phyloP scores from a whole-genome alignment of 2,888 invertebrate genomes.

The Poecilobothrus nobilitatus region DNA sequence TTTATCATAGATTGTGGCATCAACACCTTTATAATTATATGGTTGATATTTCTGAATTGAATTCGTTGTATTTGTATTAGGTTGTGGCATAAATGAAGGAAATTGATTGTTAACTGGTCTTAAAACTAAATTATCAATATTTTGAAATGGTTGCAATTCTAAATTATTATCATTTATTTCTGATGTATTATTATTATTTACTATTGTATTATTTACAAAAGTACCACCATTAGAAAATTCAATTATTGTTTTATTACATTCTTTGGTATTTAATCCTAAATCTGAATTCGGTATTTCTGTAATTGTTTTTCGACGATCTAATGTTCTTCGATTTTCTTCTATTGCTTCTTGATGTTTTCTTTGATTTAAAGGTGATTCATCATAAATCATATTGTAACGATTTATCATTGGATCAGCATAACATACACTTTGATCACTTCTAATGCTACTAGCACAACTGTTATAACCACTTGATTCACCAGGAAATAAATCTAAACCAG shows the following conservation, averaged over 20 bases:
- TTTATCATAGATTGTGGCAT: background rate
- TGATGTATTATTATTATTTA: too few relatives aligned
- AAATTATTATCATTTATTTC: too few relatives aligned
- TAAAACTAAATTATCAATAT: too few relatives aligned
- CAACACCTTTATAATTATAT: background rate
- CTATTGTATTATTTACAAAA: constrained; percentile 48
- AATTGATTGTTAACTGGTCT: too few relatives aligned
- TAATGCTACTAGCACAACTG: constrained; percentile 71
- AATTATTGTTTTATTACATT: constrained; percentile 53
- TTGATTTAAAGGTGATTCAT: constrained; percentile 45
- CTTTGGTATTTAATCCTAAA: background rate
- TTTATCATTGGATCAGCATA: constrained; percentile 54
- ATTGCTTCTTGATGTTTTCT: background rate
- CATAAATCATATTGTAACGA: constrained; percentile 63
- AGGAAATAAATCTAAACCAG: constrained; percentile 69
- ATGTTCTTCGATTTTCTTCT: constrained; percentile 13
- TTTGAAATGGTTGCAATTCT: too few relatives aligned
- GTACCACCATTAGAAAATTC: constrained; percentile 64
- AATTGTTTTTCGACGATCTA: constrained; percentile 33
- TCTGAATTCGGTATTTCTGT: too few relatives aligned
- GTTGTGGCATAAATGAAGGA: constrained; percentile 44
- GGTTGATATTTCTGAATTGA: background rate
- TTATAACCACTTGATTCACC: constrained; percentile 78
- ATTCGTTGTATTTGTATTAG: constrained; percentile 22
- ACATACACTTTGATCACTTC: constrained; percentile 62